Base-by-base conservation (phyloP, 2,797 vertebrate genomes). In the Prunella strophiata region DNA sequence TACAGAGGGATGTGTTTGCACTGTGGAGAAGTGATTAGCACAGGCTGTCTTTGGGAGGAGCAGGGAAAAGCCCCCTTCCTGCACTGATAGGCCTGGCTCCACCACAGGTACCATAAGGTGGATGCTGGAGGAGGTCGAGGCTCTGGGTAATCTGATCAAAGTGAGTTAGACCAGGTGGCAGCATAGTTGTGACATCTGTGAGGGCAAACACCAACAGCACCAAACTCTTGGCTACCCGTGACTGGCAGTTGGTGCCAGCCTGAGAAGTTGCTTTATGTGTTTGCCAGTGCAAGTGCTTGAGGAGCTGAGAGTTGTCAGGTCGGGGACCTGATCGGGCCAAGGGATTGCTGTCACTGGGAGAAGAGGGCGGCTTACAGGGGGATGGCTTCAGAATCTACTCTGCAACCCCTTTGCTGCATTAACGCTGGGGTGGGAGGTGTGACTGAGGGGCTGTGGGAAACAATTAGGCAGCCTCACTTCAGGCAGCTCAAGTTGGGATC, bases 261-360 rank as follows among this genome's bases (percentile, higher is more conserved):
- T 2, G 7, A 42, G 48, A 48, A 70, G 40, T 5, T n/a, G 25
- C n/a, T 50, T 29, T 25, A 11, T 0, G 3, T 10, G 7, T 38
- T 82, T 67, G 63, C 48, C 68, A 63, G 0, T 1, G 12, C 34
- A 22, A 36, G 81, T 0, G 0, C 55, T 66, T 4, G 27, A 63
- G 75, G 13, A 55, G 32, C 36, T 30, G 67, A 45, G 36, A 36
- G 36, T 36, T 36, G 36, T 36, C 36, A 36, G 42, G 17, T 2
- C 2, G 2, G n/a, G 47, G 59, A 38, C 5, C 51, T 21, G 65
- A 42, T 25, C 0, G 0, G 2, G 36, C 62, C 6, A 27, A 30
- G 52, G 57, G 30, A 25, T 25, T 1, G 0, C 51, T 65, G 58
- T 29, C 36, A 3, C 3, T 30, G 23, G 23, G 16, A 63, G 13